Evolutionary conservation across 2,797 vertebrate genomes (phyloP), one percentile per base, ranked within the genome.

Genomic region (Schizopygopsis malacanthus): DNA sequence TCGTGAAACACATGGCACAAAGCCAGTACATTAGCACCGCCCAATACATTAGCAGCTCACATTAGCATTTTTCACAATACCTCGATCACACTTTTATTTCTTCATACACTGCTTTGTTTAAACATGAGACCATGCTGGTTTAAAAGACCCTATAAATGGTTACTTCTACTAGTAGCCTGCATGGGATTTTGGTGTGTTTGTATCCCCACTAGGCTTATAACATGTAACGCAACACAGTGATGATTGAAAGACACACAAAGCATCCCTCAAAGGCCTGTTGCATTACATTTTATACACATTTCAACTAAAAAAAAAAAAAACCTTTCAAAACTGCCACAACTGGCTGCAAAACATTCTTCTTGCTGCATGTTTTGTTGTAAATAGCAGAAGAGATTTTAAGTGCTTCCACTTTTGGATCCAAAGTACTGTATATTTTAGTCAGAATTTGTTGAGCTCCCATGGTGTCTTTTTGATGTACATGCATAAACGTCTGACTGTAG

Each of bases 1-100:
- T 94, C 94, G 91, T 90, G 90, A 90, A 91, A 93, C 92, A 91
- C 92, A 92, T 77, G 89, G 92, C 92, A 92, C 87, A 72, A 88
- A 87, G 92, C 93, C 94, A 94, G 92, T 90, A 91, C 28, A 77
- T 9, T 41, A 83, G 79, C 41, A 73, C n/a, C 25, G 52, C 43
- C 77, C 47, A 52, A 56, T 77, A 67, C 65, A 81, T 92, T 92
- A 93, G 91, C 92, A 91, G 90, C 87, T 87, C 69, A 84, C 33
- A 59, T 78, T 59, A 78, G n/a, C 77, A 63, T 47, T 67, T 65
- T 50, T 50, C 43, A 67, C 61, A 63, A 13, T 43, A 63, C 39
- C 22, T 28, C 7, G 4, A 63, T 79, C 15, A 5, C 39, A 43
- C 8, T 43, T 6, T 22, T 79, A 79, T 43, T 45, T 45, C 4